Evolutionary conservation across 2,888 invertebrate genomes (phyloP), one percentile per base, ranked within the genome.

Genomic region (Synergus umbraculus): DNA sequence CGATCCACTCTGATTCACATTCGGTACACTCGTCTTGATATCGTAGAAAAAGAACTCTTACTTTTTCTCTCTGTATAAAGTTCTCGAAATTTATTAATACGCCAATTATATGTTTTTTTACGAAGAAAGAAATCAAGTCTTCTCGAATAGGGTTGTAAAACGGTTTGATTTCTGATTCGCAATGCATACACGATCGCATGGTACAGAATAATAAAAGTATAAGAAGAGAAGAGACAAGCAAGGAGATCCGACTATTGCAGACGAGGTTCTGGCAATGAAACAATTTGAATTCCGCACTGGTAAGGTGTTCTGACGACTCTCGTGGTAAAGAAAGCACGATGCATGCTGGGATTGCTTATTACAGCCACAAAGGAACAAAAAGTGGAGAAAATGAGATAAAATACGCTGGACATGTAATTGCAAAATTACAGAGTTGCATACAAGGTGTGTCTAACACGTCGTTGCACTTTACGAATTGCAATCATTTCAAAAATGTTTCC

Each of bases 261-360:
- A 29, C 49, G 44, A 54, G 64, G 41, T 64, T 54, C 77, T 80
- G 79, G 81, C 82, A 83, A 84, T 84, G 83, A 84, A 83, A 84
- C 84, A 81, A 84, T 84, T 84, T 82, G 80, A 83, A 84, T 82
- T 83, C 82, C 78, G n/a, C 73, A 54, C 73, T 49, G 54, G 54
- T 37, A 73, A 54, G 73, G 37, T 37, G 37, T 60, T 73, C 73
- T 54, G 73, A 73, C 46, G 54, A 54, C 49, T 73, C 73, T 49
- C 73, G 73, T 73, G 73, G 73, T 37, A n/a, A 54, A 54, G 37
- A 73, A 73, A 54, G 37, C n/a, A 49, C 46, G 49, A 73, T 54
- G 73, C 73, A 73, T 54, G 73, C 73, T 73, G 73, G 54, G 37
- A 73, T 73, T 73, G 73, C 73, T 54, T 73, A 54, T 46, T 54